phyloP scores from a whole-genome alignment of 2,113 vertebrate species.

The Coptodon bakossiorum region DNA sequence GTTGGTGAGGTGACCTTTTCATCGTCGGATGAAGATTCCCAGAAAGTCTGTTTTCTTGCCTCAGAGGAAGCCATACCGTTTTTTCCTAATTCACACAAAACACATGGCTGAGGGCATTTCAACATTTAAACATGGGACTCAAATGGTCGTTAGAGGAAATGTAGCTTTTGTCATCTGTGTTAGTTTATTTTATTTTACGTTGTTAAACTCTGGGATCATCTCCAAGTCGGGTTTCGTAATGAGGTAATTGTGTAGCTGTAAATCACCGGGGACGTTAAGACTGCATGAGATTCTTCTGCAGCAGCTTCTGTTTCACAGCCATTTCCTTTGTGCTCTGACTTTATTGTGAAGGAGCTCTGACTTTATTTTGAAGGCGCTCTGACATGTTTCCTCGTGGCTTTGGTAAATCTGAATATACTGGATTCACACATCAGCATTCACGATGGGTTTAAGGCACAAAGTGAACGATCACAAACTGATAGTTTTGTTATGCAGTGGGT shows the following conservation, averaged over 20 bases:
- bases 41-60: neutral
- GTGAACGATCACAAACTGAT: neutral
- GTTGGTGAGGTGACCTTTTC: neutral
- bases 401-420: neutral
- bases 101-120: neutral
- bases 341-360: neutral
- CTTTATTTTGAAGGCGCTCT: neutral
- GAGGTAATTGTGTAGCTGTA: neutral
- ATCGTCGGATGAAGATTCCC: neutral
- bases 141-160: neutral
- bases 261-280: neutral
- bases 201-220: neutral
- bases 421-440: neutral
- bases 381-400: neutral
- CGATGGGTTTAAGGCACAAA: neutral
- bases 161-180: neutral
- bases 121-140: neutral
- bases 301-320: neutral
- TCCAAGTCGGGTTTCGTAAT: neutral
- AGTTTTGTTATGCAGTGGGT: neutral
- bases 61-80: neutral
- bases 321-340: neutral
- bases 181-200: neutral
- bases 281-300: neutral
- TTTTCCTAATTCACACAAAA: neutral